These are phyloP conservation scores for Trematocara macrostoma DNA, from an alignment of 2,113 vertebrate genomes.

Conservation along the genomic window DNA sequence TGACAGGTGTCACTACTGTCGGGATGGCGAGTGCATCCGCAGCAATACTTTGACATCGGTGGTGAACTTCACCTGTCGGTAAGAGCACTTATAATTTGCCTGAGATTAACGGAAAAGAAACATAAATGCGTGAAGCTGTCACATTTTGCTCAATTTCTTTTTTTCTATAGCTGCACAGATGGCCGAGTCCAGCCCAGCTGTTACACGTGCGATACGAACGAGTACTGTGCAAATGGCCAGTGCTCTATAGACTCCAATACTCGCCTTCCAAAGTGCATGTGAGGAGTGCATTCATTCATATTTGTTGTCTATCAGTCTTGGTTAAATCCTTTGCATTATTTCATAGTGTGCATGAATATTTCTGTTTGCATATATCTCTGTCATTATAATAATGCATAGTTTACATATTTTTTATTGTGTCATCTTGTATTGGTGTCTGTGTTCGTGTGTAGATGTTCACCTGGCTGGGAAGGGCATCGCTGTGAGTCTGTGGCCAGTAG, in stretches of 20 bases:
- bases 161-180: conserved; percentile 69
- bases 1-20: conserved; percentile 86
- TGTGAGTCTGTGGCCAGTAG: conserved; percentile 39
- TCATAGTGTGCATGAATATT: neutral
- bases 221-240: conserved; percentile 86
- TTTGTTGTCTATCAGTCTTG: neutral
- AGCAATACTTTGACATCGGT: conserved; percentile 68
- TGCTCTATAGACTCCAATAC: conserved; percentile 79
- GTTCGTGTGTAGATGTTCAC: conserved; percentile 50
- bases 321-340: neutral
- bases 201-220: conserved; percentile 80
- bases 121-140: neutral
- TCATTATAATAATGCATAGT: neutral
- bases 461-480: conserved; percentile 63
- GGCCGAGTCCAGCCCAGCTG: conserved; percentile 85
- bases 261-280: conserved; percentile 86
- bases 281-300: neutral
- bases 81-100: conserved; percentile 8
- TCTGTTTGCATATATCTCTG: neutral
- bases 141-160: neutral
- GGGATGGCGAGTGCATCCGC: conserved; percentile 80
- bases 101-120: neutral
- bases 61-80: conserved; percentile 86
- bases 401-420: neutral
- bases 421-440: neutral